Conservation (phyloP, 2,113 vertebrate genomes). For the Chlorodrepanis virens region DNA sequence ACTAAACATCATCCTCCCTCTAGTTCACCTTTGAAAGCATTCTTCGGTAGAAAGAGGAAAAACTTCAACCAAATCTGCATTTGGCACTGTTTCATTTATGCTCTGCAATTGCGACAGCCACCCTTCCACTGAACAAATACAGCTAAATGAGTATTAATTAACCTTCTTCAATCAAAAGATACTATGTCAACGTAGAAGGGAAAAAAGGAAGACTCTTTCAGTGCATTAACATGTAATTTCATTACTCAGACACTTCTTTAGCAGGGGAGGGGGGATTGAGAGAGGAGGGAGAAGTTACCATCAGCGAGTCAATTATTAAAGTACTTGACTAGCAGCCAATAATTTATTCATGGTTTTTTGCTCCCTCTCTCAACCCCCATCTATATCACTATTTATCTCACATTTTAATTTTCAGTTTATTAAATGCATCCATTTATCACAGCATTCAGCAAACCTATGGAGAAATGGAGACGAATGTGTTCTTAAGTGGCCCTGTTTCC, state of each 20-base stretch:
- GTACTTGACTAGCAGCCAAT: conserved; percentile 70
- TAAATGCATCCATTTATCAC: conserved; percentile 73
- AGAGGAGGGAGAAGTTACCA: conserved; percentile 37
- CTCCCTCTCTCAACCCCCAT: conserved; percentile 48
- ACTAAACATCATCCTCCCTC: not conserved
- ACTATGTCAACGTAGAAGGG: conserved; percentile 60
- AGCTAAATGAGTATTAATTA: conserved; percentile 75
- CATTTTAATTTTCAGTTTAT: conserved; percentile 85
- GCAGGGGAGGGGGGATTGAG: not conserved
- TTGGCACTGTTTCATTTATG: conserved; percentile 1
- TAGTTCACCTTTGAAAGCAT: not conserved
- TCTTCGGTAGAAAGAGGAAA: not conserved
- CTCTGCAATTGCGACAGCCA: not conserved
- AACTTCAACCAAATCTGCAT: conserved; percentile 1
- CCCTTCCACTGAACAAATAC: conserved; percentile 55
- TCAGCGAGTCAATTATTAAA: conserved; percentile 54
- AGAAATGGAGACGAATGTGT: conserved; percentile 61
- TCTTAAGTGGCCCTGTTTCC: conserved; percentile 53
- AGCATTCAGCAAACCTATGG: conserved; percentile 44
- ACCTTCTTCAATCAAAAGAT: conserved; percentile 71
- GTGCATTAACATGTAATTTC: conserved; percentile 66
- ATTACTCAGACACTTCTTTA: conserved; percentile 70
- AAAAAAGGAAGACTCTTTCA: conserved; percentile 25
- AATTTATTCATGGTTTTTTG: conserved; percentile 44
- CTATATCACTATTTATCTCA: conserved; percentile 70